These are phyloP conservation scores for Camponotus floridanus DNA, from an alignment of 1,140 invertebrate species.

Conservation along the genomic window DNA sequence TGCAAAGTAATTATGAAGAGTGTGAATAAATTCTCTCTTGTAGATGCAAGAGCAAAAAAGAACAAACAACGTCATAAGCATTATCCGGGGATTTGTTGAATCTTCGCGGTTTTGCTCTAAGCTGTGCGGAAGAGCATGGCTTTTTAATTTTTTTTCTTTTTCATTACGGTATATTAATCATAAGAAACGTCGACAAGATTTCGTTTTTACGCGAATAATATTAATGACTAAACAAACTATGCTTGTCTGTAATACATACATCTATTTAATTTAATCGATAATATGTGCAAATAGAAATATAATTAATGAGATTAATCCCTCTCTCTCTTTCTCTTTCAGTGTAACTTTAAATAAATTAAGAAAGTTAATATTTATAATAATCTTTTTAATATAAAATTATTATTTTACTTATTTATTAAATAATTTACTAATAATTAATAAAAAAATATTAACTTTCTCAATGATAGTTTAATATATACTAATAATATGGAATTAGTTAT, in stretches of 20 bases:
- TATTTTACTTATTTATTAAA: neutral
- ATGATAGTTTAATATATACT: neutral
- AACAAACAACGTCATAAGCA: constrained; percentile 42
- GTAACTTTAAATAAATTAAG: neutral
- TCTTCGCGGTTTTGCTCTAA: neutral
- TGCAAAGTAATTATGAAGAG: constrained; percentile 27
- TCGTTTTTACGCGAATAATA: constrained; percentile 5
- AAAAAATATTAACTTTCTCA: neutral
- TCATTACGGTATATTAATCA: constrained; percentile 26
- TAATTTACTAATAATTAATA: neutral
- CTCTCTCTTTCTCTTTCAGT: too few species aligned
- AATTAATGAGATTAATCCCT: constrained; percentile 8
- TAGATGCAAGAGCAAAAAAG: constrained; percentile 38
- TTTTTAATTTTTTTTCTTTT: constrained; percentile 5
- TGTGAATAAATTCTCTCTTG: constrained; percentile 28
- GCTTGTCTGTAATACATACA: neutral
- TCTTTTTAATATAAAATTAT: neutral
- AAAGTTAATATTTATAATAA: neutral
- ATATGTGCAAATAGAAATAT: constrained; percentile 1
- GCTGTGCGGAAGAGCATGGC: neutral
- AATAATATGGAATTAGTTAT: neutral
- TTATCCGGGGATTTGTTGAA: constrained; percentile 60
- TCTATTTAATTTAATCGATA: neutral
- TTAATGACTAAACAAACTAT: constrained; percentile 22
- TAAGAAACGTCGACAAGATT: constrained; percentile 32